phyloP scores from a whole-genome alignment of 2,797 vertebrate species.

The Sitta carolinensis region DNA sequence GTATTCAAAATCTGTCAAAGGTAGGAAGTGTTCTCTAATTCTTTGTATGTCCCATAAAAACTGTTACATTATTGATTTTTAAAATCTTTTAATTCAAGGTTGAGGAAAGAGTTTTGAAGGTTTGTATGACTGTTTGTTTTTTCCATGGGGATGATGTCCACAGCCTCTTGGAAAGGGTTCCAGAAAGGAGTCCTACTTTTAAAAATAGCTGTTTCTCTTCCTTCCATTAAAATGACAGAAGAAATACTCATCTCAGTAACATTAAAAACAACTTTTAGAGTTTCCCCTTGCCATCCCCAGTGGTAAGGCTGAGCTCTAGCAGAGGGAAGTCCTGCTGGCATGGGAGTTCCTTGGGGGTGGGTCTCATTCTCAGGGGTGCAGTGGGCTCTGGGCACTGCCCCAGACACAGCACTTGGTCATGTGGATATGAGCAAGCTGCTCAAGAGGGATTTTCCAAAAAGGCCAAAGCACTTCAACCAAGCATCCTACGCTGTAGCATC shows the following conservation, averaged over 20 bases:
- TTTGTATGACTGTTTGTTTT: neutral
- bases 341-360: accelerated
- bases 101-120: neutral
- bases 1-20: neutral
- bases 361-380: neutral
- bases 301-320: neutral
- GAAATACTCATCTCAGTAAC: neutral
- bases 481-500: accelerated
- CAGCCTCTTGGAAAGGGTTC: neutral
- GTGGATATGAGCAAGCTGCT: neutral
- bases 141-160: neutral
- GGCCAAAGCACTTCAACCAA: neutral
- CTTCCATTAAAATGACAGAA: conserved; percentile 27
- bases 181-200: neutral
- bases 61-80: neutral
- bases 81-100: neutral
- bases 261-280: neutral
- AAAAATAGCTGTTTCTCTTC: neutral
- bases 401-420: neutral
- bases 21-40: neutral
- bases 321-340: neutral
- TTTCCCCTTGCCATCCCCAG: neutral
- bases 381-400: neutral
- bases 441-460: neutral
- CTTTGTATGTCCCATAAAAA: neutral